Evolutionary conservation across 2,888 invertebrate species (phyloP).

Genomic region (Ypsolopha scabrella): DNA sequence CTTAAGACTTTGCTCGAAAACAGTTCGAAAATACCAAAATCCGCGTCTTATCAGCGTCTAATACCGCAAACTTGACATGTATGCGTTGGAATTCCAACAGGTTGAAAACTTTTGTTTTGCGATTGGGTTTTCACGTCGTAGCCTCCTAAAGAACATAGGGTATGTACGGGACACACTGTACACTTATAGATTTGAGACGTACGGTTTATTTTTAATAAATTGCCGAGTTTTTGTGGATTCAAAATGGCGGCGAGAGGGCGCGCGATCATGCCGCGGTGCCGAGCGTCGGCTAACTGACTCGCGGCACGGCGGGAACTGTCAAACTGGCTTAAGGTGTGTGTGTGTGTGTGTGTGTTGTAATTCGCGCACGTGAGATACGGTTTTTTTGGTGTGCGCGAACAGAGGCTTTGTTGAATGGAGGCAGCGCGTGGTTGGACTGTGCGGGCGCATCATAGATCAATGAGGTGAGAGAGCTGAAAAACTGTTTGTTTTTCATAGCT

Average conservation of each 20-base stretch:
- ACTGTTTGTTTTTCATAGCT: too few species aligned
- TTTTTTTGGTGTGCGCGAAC: conserved; percentile 2
- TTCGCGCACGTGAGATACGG: conserved; percentile 17
- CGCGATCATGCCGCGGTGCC: conserved; percentile 55
- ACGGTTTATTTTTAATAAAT: conserved; percentile 51
- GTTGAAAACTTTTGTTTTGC: background rate
- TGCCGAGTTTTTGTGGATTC: conserved; percentile 35
- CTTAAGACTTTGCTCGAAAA: conserved; percentile 20
- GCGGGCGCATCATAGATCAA: too few species aligned
- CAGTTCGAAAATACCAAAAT: conserved; percentile 40
- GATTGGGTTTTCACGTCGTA: conserved; percentile 4
- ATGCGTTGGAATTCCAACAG: conserved; percentile 4
- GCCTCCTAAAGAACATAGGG: conserved; percentile 26
- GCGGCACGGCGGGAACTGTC: conserved; percentile 38
- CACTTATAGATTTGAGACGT: conserved; percentile 41
- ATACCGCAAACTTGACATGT: conserved; percentile 5
- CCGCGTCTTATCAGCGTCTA: conserved; percentile 17
- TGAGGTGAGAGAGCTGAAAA: too few species aligned
- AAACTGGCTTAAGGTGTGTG: conserved; percentile 43
- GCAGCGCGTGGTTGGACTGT: background rate
- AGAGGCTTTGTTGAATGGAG: conserved; percentile 8
- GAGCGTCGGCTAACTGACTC: conserved; percentile 62
- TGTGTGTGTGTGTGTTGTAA: conserved; percentile 16
- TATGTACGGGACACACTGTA: conserved; percentile 25
- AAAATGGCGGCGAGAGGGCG: conserved; percentile 39